Conservation (phyloP, 1,140 invertebrate species). For the Harlomillsia oculata region DNA sequence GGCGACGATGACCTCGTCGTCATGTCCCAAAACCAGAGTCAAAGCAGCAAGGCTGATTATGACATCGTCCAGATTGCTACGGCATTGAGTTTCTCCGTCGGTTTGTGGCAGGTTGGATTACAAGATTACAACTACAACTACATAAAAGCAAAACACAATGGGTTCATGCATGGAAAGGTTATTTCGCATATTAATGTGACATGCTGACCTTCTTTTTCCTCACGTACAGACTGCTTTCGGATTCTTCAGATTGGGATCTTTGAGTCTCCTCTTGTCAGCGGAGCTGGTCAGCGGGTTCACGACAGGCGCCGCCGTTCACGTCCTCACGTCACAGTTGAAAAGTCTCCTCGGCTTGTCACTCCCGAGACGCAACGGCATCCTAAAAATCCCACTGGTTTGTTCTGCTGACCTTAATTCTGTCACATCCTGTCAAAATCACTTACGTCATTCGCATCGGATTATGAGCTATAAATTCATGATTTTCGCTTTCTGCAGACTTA, state of each 20-base stretch:
- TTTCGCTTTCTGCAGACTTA: slow-evolving; percentile 52
- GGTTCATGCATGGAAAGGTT: too few relatives aligned
- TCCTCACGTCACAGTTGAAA: slow-evolving; percentile 78
- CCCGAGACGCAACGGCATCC: slow-evolving; percentile 54
- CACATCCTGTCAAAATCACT: too few relatives aligned
- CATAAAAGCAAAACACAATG: too few relatives aligned
- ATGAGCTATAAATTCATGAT: background rate
- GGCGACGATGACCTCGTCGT: background rate
- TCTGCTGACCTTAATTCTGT: too few relatives aligned
- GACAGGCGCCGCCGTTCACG: slow-evolving; percentile 74
- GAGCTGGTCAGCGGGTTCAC: slow-evolving; percentile 81
- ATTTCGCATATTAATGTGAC: too few relatives aligned
- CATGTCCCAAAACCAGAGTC: background rate
- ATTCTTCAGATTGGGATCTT: slow-evolving; percentile 66
- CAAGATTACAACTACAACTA: background rate
- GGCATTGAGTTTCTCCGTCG: slow-evolving; percentile 58
- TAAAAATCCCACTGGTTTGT: slow-evolving; percentile 59
- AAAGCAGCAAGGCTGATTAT: slow-evolving; percentile 37
- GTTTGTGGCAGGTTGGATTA: slow-evolving; percentile 52
- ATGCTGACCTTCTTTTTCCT: background rate
- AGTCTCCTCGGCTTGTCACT: slow-evolving; percentile 68
- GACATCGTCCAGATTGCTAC: slow-evolving; percentile 56
- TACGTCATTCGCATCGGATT: slow-evolving; percentile 24
- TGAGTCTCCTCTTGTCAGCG: slow-evolving; percentile 75
- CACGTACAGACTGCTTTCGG: slow-evolving; percentile 61